These are phyloP conservation scores for Meiosimyza decipiens DNA, from an alignment of 2,888 invertebrate genomes.

Conservation along the genomic window DNA sequence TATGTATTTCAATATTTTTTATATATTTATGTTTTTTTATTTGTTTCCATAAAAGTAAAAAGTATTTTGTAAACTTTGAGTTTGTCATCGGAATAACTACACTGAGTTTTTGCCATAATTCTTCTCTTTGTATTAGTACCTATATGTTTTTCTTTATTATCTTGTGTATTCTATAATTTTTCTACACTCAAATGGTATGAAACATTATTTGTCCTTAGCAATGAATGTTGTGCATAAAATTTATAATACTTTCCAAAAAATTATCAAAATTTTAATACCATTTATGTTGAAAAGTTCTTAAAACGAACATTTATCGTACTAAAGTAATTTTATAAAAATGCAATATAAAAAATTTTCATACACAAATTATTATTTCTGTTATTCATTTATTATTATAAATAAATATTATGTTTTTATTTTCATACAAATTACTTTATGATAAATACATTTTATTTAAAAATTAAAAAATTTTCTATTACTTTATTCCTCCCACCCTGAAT, in stretches of 20 bases:
- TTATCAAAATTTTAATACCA: neutral
- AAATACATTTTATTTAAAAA: constrained; percentile 50
- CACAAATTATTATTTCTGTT: constrained; percentile 50
- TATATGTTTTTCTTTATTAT: neutral
- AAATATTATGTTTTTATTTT: constrained; percentile 61
- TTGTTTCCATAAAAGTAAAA: neutral
- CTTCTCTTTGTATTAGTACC: neutral
- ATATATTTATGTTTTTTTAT: no score
- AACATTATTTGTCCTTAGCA: neutral
- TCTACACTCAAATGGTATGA: neutral
- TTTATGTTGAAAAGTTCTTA: neutral
- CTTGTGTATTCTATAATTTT: neutral
- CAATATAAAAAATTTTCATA: constrained; percentile 23
- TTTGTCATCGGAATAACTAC: neutral
- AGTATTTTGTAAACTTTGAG: neutral
- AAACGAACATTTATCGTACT: neutral
- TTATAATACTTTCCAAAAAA: neutral
- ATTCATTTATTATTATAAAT: constrained; percentile 47
- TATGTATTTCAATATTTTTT: no score
- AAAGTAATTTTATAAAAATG: constrained; percentile 9
- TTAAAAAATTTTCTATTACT: no score
- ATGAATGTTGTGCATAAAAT: neutral
- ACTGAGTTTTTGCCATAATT: constrained; percentile 3
- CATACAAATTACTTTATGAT: constrained; percentile 58
- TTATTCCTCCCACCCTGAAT: no score